These are phyloP conservation scores for Troides oblongomaculatus DNA, from an alignment of 2,888 invertebrate genomes.

Conservation along the genomic window DNA sequence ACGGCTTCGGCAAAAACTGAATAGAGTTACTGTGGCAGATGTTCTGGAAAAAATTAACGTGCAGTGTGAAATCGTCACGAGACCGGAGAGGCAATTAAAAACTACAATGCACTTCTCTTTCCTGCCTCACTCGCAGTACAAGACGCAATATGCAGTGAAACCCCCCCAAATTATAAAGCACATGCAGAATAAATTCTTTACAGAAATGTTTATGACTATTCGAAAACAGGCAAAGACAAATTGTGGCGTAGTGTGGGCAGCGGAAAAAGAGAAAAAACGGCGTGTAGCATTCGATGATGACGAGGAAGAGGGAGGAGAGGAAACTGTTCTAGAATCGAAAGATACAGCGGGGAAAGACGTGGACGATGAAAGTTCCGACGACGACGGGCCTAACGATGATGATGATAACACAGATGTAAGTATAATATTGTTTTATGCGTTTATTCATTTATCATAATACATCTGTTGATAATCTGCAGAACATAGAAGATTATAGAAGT, in stretches of 20 bases:
- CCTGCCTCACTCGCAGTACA: constrained; percentile 86
- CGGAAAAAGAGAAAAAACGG: constrained; percentile 66
- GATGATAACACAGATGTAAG: constrained; percentile 54
- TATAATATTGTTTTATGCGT: constrained; percentile 21
- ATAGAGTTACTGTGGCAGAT: constrained; percentile 88
- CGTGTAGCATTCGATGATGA: constrained; percentile 57
- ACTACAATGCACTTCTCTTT: constrained; percentile 87
- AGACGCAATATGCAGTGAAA: constrained; percentile 84
- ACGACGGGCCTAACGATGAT: constrained; percentile 75
- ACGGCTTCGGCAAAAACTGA: constrained; percentile 85
- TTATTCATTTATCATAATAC: too few relatives aligned
- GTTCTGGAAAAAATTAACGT: constrained; percentile 87
- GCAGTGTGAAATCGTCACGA: constrained; percentile 77
- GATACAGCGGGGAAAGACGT: constrained; percentile 77
- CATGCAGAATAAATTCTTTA: constrained; percentile 87
- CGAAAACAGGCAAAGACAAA: constrained; percentile 79
- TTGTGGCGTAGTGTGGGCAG: constrained; percentile 72
- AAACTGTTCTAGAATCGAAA: constrained; percentile 39
- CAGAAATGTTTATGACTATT: constrained; percentile 82
- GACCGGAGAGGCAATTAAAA: constrained; percentile 78
- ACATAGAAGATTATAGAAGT: too few relatives aligned
- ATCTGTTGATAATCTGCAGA: too few relatives aligned
- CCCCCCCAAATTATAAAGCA: constrained; percentile 85
- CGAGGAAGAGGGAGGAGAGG: constrained; percentile 54
- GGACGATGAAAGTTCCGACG: constrained; percentile 83